Evolutionary conservation across 2,113 vertebrate species (phyloP).

Genomic region (Ascaphus truei): DNA sequence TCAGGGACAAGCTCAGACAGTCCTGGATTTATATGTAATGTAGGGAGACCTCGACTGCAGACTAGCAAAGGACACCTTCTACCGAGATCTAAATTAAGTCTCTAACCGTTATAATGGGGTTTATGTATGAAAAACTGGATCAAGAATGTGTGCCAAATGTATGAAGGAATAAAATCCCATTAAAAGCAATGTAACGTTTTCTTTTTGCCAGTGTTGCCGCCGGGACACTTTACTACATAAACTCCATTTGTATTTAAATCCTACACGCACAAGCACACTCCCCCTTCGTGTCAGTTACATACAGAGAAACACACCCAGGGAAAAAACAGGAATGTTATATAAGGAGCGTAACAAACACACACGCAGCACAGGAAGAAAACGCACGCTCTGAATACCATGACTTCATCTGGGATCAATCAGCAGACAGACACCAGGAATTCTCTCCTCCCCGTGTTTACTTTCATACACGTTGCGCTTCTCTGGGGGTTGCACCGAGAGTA

Average conservation of each 20-base stretch:
- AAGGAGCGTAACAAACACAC: conserved; percentile 34
- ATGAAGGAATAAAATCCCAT: too few species aligned
- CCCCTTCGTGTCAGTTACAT: conserved; percentile 5
- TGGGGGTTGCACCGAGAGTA: too few species aligned
- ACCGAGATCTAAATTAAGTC: too few species aligned
- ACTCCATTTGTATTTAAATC: neutral
- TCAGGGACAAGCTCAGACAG: neutral
- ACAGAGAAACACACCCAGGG: conserved; percentile 26
- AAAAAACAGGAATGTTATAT: conserved; percentile 26
- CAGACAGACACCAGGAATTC: conserved; percentile 11
- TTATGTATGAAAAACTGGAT: too few species aligned
- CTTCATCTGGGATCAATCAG: conserved; percentile 32
- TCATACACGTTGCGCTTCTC: too few species aligned
- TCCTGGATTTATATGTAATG: too few species aligned
- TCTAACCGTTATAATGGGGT: too few species aligned
- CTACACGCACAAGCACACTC: conserved; percentile 2
- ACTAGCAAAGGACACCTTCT: too few species aligned
- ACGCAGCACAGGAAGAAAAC: conserved; percentile 14
- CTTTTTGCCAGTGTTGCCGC: neutral
- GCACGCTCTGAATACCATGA: conserved; percentile 15
- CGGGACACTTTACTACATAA: neutral
- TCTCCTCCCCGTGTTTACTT: too few species aligned
- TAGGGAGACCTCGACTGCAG: neutral
- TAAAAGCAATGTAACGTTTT: neutral
- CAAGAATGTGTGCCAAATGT: too few species aligned